Evolutionary conservation across 2,113 vertebrate species (phyloP).

Genomic region (Austrofundulus limnaeus): DNA sequence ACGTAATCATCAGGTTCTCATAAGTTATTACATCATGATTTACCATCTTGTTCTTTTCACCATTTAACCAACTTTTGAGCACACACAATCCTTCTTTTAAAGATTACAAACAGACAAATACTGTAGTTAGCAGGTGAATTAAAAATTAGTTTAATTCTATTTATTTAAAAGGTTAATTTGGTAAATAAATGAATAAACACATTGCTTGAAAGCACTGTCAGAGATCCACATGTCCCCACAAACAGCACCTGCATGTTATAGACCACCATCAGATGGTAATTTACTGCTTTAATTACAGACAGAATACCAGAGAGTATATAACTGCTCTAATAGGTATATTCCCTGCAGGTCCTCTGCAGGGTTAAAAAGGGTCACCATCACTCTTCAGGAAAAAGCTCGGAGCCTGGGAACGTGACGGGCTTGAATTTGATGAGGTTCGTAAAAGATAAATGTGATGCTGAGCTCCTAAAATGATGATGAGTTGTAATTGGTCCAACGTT

Average conservation of each 20-base stretch:
- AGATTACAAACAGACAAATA: no score
- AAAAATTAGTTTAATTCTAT: background rate
- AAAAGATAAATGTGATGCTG: background rate
- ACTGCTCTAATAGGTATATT: constrained; percentile 56
- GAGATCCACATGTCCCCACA: constrained; percentile 3
- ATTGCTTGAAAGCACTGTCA: constrained; percentile 5
- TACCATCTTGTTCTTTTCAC: no score
- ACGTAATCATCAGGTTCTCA: no score
- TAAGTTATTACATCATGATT: no score
- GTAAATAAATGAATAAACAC: background rate
- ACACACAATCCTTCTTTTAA: no score
- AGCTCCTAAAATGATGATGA: no score
- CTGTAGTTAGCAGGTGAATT: no score
- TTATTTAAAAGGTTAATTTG: background rate
- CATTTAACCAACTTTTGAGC: no score
- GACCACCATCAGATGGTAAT: constrained; percentile 61
- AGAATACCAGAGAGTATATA: constrained; percentile 62
- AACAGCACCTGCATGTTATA: constrained; percentile 59
- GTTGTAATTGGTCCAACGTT: no score
- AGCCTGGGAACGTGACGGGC: constrained; percentile 36
- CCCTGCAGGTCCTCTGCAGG: constrained; percentile 42
- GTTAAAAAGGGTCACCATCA: constrained; percentile 64
- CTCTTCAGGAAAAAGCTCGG: constrained; percentile 51
- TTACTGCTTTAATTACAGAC: constrained; percentile 77
- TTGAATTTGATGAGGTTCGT: constrained; percentile 4